phyloP scores from a whole-genome alignment of 2,888 invertebrate genomes.

The Rhamnusium bicolor region DNA sequence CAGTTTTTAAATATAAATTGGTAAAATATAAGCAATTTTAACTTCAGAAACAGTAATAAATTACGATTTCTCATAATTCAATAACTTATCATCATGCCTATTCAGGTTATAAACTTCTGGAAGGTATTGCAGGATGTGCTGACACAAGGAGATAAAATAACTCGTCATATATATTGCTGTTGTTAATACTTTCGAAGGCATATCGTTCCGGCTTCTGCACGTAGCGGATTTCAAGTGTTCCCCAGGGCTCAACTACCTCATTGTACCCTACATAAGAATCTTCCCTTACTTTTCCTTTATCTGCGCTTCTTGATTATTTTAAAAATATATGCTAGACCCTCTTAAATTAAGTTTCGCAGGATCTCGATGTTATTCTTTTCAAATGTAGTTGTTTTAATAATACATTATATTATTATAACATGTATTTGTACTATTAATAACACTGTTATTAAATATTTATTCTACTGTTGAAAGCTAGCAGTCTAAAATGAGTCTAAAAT shows the following conservation, averaged over 20 bases:
- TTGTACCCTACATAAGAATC: conserved; percentile 21
- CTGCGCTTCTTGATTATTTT: conserved; percentile 32
- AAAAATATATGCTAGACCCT: conserved; percentile 22
- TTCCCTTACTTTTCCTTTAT: conserved; percentile 23
- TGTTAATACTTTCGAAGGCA: conserved; percentile 25
- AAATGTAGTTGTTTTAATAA: neutral
- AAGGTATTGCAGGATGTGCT: conserved; percentile 11
- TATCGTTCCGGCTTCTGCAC: conserved; percentile 11
- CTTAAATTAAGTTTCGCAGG: neutral
- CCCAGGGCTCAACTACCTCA: conserved; percentile 24
- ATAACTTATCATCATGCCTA: neutral
- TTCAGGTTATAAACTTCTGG: neutral
- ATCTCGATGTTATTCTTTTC: neutral
- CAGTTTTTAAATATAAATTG: too few species aligned
- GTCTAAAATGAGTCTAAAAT: too few species aligned
- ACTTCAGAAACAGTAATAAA: neutral
- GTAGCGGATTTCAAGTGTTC: conserved; percentile 29
- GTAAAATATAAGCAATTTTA: neutral
- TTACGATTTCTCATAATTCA: neutral
- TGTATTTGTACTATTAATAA: neutral
- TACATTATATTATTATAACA: neutral
- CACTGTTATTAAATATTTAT: too few species aligned
- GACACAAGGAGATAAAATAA: conserved; percentile 29
- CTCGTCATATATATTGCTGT: conserved; percentile 23
- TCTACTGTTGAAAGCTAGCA: too few species aligned